Conservation (phyloP, 2,113 vertebrate genomes). For the Neopipo cinnamomea region DNA sequence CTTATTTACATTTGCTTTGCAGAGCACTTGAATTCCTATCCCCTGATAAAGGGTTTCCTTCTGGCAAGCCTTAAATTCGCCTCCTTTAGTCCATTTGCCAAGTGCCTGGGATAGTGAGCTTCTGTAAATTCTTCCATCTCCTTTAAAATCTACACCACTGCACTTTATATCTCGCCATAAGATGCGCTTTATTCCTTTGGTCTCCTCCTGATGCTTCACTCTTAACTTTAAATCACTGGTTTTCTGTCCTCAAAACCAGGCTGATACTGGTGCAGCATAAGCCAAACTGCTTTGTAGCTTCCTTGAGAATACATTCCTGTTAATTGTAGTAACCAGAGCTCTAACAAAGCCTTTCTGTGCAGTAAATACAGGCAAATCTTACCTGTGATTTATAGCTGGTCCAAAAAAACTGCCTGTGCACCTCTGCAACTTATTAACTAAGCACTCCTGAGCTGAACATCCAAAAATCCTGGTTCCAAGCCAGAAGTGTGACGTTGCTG, state of each 20-base stretch:
- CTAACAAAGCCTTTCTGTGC: background rate
- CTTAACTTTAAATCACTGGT: background rate
- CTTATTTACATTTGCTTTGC: slow-evolving; percentile 15
- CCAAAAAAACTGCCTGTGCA: background rate
- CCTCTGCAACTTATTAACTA: background rate
- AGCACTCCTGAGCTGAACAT: background rate
- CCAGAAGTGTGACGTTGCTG: background rate
- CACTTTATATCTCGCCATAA: background rate
- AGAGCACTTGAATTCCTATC: slow-evolving; percentile 2
- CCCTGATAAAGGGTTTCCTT: slow-evolving; percentile 27
- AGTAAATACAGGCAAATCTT: background rate
- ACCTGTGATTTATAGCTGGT: background rate
- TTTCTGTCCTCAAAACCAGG: background rate
- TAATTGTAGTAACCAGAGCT: background rate
- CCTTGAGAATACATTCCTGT: background rate
- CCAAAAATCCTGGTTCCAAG: background rate
- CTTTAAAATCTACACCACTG: slow-evolving; percentile 1
- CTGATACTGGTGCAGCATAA: background rate
- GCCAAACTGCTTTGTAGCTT: background rate
- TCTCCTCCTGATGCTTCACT: background rate
- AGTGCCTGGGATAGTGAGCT: background rate
- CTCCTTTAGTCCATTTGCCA: slow-evolving; percentile 22
- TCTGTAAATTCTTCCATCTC: slow-evolving; percentile 18
- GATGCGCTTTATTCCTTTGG: background rate
- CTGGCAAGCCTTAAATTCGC: slow-evolving; percentile 46